Evolutionary conservation across 2,113 vertebrate genomes (phyloP).

Genomic region (Lynx canadensis): DNA sequence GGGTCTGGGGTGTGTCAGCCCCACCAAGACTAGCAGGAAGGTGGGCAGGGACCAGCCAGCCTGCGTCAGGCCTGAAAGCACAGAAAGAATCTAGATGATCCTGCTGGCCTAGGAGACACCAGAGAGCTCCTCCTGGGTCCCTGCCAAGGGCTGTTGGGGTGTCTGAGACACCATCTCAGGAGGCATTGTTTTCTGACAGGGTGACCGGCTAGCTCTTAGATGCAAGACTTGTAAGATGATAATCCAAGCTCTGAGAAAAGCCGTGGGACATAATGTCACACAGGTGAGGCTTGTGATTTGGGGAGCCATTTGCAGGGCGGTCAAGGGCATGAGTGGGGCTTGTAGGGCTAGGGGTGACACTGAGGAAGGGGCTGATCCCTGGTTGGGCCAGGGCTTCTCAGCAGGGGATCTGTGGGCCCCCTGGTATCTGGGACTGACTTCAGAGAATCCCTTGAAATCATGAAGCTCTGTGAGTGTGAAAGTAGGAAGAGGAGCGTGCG

Average conservation of each 20-base stretch:
- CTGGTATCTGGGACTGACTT: background rate
- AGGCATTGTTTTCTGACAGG: background rate
- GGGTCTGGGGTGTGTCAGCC: background rate
- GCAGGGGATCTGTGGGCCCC: too few relatives aligned
- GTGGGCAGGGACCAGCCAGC: background rate
- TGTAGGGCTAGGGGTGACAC: too few relatives aligned
- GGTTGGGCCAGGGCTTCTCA: background rate
- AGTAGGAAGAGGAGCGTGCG: background rate
- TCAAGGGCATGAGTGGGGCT: background rate
- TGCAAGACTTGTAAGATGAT: accelerated
- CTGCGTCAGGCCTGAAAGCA: background rate
- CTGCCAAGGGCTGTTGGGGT: background rate
- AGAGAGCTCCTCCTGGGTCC: background rate
- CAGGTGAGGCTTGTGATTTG: background rate
- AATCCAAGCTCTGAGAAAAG: background rate
- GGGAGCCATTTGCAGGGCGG: background rate
- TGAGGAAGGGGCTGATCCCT: too few relatives aligned
- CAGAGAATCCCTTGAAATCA: background rate
- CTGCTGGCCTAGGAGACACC: background rate
- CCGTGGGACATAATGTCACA: background rate
- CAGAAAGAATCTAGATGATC: background rate
- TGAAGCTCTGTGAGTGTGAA: background rate
- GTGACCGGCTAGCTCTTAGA: accelerated
- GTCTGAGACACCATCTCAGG: background rate
- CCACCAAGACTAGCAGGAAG: background rate